Conservation (phyloP, 2,888 invertebrate genomes). For the Aethes cnicana region DNA sequence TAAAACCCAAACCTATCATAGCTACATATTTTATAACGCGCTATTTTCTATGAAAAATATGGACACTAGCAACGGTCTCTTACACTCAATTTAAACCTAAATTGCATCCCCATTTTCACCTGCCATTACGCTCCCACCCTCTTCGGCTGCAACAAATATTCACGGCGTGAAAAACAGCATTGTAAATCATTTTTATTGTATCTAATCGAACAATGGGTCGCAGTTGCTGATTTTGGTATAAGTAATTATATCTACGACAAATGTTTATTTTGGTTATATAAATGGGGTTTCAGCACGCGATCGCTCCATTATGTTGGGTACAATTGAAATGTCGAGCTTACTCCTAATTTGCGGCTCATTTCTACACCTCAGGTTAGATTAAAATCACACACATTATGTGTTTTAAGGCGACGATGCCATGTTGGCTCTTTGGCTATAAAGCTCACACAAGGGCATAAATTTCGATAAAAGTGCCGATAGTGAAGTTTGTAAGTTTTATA, state of each 20-base stretch:
- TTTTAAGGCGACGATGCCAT: constrained; percentile 3
- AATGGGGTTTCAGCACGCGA: constrained; percentile 35
- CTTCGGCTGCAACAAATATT: not conserved
- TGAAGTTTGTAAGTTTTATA: too few relatives aligned
- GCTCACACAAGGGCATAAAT: not conserved
- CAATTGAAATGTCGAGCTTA: constrained; percentile 37
- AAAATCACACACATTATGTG: constrained; percentile 12
- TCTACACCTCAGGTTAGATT: constrained; percentile 31
- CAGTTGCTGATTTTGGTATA: constrained; percentile 35
- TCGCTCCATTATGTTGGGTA: constrained; percentile 31
- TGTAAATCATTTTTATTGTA: constrained; percentile 29
- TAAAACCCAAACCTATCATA: too few relatives aligned
- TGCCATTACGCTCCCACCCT: constrained; percentile 1
- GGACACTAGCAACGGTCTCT: too few relatives aligned
- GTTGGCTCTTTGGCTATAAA: not conserved
- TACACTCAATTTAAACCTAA: too few relatives aligned
- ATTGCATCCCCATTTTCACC: not conserved
- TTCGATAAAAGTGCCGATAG: too few relatives aligned
- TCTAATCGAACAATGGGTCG: constrained; percentile 35
- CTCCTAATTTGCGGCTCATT: constrained; percentile 32
- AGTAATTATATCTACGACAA: constrained; percentile 31
- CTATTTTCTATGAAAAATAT: too few relatives aligned
- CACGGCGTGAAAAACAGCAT: not conserved
- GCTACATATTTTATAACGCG: too few relatives aligned
- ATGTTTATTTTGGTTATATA: constrained; percentile 28